phyloP scores from a whole-genome alignment of 2,113 vertebrate genomes.

The Sphyrna mokarran region DNA sequence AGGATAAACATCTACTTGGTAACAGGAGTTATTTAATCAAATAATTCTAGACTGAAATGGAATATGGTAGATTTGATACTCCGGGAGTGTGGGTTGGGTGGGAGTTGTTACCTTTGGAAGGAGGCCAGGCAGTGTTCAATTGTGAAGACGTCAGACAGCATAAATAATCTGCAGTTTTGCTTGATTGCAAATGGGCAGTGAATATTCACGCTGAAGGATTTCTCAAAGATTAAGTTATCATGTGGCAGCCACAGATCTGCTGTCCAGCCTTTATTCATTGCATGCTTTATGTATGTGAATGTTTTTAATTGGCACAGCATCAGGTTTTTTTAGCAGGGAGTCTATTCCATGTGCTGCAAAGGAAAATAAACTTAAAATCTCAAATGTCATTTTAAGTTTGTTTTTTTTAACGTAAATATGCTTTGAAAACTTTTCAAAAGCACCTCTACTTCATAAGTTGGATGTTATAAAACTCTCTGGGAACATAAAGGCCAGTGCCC shows the following conservation, averaged over 20 bases:
- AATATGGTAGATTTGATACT: not conserved
- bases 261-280: not conserved
- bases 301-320: not conserved
- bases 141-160: not conserved
- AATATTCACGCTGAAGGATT: not conserved
- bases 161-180: not conserved
- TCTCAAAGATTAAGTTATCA: not conserved
- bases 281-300: not conserved
- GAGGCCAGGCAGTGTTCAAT: not conserved
- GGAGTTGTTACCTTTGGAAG: not conserved
- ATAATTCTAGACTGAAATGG: not conserved
- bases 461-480: not conserved
- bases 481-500: not conserved
- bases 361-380: not conserved
- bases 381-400: not conserved
- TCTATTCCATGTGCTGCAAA: not conserved
- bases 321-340: not conserved
- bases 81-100: not conserved
- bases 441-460: not conserved
- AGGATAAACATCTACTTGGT: not conserved
- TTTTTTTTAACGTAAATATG: not conserved
- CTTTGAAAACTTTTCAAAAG: not conserved
- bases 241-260: not conserved
- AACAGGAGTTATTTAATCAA: not conserved
- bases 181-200: not conserved